phyloP scores from a whole-genome alignment of 2,113 vertebrate species.

The Camarhynchus parvulus region DNA sequence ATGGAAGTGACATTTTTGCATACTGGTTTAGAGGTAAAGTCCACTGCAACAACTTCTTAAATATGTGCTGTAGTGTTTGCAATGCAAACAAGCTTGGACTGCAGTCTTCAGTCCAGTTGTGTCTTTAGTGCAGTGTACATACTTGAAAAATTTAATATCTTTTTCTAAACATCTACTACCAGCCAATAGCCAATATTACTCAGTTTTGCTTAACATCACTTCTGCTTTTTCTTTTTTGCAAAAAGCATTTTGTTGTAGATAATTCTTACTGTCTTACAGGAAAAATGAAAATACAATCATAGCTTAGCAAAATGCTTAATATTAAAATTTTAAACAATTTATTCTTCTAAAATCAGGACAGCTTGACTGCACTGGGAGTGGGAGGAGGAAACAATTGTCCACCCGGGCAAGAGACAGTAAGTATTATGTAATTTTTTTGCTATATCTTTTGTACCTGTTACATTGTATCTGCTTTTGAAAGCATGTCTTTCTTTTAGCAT shows the following conservation, averaged over 20 bases:
- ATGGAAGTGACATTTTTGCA: not conserved
- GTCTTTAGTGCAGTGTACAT: not conserved
- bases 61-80: not conserved
- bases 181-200: not conserved
- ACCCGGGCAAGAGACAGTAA: slow-evolving; percentile 77
- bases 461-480: not conserved
- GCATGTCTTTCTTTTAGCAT: not conserved
- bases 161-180: not conserved
- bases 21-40: not conserved
- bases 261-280: not conserved
- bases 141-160: not conserved
- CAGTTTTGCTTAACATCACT: slow-evolving; percentile 3
- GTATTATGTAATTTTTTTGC: slow-evolving; percentile 43
- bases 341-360: slow-evolving; percentile 65
- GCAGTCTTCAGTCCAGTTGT: not conserved
- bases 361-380: slow-evolving; percentile 39
- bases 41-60: not conserved
- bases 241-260: not conserved
- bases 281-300: not conserved
- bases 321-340: not conserved
- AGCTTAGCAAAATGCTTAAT: not conserved
- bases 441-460: not conserved
- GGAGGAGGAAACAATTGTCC: slow-evolving; percentile 60
- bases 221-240: slow-evolving; percentile 2
- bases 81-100: not conserved